Conservation (phyloP, 2,888 invertebrate species). For the Laspeyria flexula region DNA sequence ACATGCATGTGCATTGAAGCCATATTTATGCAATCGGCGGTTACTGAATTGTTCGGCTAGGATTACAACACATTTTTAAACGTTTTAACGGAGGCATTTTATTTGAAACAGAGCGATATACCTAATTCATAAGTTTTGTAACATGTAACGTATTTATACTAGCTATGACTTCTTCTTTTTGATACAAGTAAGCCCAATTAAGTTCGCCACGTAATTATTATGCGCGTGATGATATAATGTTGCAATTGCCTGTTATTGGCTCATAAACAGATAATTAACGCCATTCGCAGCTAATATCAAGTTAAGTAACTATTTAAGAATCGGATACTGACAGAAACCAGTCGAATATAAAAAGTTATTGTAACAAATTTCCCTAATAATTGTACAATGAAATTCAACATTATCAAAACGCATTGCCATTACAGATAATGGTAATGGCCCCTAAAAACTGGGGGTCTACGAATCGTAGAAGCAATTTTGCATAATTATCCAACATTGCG, state of each 20-base stretch:
- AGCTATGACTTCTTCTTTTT: too few relatives aligned
- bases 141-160: too few relatives aligned
- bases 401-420: slow-evolving; percentile 84
- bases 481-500: slow-evolving; percentile 80
- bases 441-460: slow-evolving; percentile 80
- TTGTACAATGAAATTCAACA: slow-evolving; percentile 78
- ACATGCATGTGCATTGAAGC: slow-evolving; percentile 71
- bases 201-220: background rate
- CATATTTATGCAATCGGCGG: slow-evolving; percentile 78
- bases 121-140: too few relatives aligned
- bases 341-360: slow-evolving; percentile 62
- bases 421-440: slow-evolving; percentile 81
- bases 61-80: slow-evolving; percentile 64
- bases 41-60: slow-evolving; percentile 67
- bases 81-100: slow-evolving; percentile 35
- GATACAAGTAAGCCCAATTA: too few relatives aligned
- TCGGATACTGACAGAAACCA: slow-evolving; percentile 63
- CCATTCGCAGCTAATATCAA: slow-evolving; percentile 19
- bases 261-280: slow-evolving; percentile 3
- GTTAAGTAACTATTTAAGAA: slow-evolving; percentile 33
- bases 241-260: background rate
- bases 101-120: background rate
- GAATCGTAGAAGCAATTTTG: slow-evolving; percentile 84
- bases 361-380: slow-evolving; percentile 70
- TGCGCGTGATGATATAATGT: background rate